These are phyloP conservation scores for Arge pagana DNA, from an alignment of 2,888 invertebrate species.

Conservation along the genomic window DNA sequence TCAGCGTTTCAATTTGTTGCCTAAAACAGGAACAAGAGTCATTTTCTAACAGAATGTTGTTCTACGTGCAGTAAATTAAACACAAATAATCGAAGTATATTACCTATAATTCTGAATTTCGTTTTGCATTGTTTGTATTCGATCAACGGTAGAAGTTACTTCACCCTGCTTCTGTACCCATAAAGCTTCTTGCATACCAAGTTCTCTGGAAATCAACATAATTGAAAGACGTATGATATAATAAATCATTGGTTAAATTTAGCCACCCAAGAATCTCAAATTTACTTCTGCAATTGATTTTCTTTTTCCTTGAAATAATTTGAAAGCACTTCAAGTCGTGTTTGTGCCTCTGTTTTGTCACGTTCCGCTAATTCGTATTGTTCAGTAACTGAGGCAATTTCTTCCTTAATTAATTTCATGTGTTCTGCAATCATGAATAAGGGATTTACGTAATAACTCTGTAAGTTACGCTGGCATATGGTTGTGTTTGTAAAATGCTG, in stretches of 20 bases:
- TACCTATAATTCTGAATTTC: conserved; percentile 82
- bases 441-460: conserved; percentile 25
- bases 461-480: conserved; percentile 52
- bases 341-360: conserved; percentile 77
- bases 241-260: not conserved
- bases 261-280: conserved; percentile 29
- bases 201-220: conserved; percentile 65
- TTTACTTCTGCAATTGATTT: conserved; percentile 82
- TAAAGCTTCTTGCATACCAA: conserved; percentile 74
- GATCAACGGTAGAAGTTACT: conserved; percentile 78
- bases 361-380: conserved; percentile 70
- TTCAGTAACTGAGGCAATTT: conserved; percentile 62
- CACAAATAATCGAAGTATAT: too few relatives aligned
- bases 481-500: conserved; percentile 24
- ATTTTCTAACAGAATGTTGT: too few relatives aligned
- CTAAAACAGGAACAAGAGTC: conserved; percentile 58
- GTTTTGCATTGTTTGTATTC: conserved; percentile 76
- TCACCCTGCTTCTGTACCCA: conserved; percentile 83
- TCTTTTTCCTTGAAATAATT: conserved; percentile 92
- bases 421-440: conserved; percentile 44
- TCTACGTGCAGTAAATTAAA: conserved; percentile 2
- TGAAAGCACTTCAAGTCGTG: conserved; percentile 82
- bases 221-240: not conserved
- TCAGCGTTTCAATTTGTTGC: conserved; percentile 71
- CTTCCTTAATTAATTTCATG: conserved; percentile 59